Evolutionary conservation across 1,140 invertebrate species (phyloP).

Genomic region (Berghia stephanieae): DNA sequence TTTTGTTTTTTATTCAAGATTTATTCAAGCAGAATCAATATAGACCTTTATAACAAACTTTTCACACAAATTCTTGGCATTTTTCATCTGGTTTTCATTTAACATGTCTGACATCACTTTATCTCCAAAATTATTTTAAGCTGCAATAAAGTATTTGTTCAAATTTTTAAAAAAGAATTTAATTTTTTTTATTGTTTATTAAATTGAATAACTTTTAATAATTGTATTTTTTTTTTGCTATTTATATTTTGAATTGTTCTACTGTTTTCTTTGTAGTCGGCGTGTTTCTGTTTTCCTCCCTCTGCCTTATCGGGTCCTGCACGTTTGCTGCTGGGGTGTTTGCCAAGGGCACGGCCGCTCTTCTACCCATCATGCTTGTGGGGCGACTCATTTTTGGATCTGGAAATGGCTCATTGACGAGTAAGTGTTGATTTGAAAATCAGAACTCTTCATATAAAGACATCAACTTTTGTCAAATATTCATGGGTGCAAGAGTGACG

Average conservation of each 20-base stretch:
- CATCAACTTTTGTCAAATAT: no score
- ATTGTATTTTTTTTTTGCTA: not conserved
- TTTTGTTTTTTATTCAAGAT: no score
- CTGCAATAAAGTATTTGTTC: not conserved
- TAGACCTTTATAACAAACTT: not conserved
- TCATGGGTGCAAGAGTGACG: no score
- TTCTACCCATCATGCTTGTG: constrained; percentile 67
- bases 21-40: no score
- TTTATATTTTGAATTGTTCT: not conserved
- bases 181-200: no score
- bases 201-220: not conserved
- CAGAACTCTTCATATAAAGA: no score
- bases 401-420: constrained; percentile 68
- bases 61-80: no score
- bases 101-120: not conserved
- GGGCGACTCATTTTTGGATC: constrained; percentile 68
- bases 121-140: constrained; percentile 1
- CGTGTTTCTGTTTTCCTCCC: constrained; percentile 64
- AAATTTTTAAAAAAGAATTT: no score
- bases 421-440: constrained; percentile 59
- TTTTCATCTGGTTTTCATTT: no score
- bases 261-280: constrained; percentile 59
- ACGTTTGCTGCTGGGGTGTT: constrained; percentile 63
- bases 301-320: constrained; percentile 65
- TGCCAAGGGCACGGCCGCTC: constrained; percentile 60